A percentile compares a stretch with the other conserved stretches of the same genome.
Evolutionary conservation across 1,140 invertebrate species (phyloP).

Genomic region (Drosophila tsacasi): DNA sequence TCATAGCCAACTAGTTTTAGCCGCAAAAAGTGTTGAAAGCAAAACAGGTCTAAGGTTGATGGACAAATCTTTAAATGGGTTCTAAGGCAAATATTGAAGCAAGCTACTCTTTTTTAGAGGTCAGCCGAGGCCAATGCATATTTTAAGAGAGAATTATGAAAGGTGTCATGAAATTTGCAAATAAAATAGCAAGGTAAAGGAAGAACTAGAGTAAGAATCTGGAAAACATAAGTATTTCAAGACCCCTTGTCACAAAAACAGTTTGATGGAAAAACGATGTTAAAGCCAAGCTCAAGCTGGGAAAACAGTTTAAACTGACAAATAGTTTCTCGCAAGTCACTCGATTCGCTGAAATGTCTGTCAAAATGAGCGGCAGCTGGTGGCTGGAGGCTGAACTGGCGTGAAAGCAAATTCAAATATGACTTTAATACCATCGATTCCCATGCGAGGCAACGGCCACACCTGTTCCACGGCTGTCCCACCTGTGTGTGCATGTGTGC

Average conservation of each 20-base stretch:
- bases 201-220: background rate
- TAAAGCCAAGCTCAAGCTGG: background rate
- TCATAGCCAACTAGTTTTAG: background rate
- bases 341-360: background rate
- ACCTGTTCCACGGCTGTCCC: constrained; percentile 8
- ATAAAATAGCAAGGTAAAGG: too few species aligned
- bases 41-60: background rate
- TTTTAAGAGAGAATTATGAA: background rate
- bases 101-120: background rate
- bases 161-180: background rate
- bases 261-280: background rate
- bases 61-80: background rate
- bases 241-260: background rate
- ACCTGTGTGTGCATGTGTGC: constrained; percentile 6
- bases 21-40: background rate
- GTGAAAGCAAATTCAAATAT: constrained; percentile 42
- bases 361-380: constrained; percentile 7
- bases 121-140: too few species aligned
- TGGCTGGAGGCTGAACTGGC: background rate
- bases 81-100: background rate
- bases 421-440: constrained; percentile 29
- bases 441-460: constrained; percentile 9
- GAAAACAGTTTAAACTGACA: constrained; percentile 1
- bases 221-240: background rate
- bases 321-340: background rate